phyloP scores from a whole-genome alignment of 1,140 invertebrate genomes.

The Platorchestia sp. region DNA sequence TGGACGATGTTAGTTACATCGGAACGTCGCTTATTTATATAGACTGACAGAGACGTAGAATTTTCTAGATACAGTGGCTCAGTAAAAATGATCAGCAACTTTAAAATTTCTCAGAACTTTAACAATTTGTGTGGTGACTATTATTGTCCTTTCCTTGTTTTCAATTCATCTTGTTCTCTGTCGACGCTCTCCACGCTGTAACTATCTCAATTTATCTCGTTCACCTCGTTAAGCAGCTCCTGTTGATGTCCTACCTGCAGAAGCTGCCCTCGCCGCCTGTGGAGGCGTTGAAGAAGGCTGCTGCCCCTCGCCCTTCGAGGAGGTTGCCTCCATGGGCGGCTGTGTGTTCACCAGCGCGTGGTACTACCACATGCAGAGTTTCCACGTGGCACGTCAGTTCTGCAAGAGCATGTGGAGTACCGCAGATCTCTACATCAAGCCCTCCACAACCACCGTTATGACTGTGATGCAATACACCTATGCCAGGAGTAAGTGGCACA shows the following conservation, averaged over 20 bases:
- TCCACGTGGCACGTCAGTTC: background rate
- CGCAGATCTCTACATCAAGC: background rate
- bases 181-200: background rate
- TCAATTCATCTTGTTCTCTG: background rate
- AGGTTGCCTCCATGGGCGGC: background rate
- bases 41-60: no score
- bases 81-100: no score
- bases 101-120: no score
- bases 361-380: background rate
- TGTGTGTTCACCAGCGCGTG: background rate
- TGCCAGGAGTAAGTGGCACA: background rate
- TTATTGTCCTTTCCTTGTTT: background rate
- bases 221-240: background rate
- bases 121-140: no score
- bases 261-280: slow-evolving; percentile 12
- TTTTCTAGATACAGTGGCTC: no score
- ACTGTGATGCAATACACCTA: background rate
- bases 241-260: background rate
- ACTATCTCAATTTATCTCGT: background rate
- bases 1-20: no score
- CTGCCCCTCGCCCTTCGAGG: slow-evolving; percentile 1
- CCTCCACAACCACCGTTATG: background rate
- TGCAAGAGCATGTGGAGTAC: slow-evolving; percentile 29
- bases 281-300: background rate
- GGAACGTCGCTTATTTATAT: no score